A percentile compares a stretch with the other conserved stretches of the same genome.
These are phyloP conservation scores for Menidia menidia DNA, from an alignment of 2,797 vertebrate genomes.

Conservation along the genomic window DNA sequence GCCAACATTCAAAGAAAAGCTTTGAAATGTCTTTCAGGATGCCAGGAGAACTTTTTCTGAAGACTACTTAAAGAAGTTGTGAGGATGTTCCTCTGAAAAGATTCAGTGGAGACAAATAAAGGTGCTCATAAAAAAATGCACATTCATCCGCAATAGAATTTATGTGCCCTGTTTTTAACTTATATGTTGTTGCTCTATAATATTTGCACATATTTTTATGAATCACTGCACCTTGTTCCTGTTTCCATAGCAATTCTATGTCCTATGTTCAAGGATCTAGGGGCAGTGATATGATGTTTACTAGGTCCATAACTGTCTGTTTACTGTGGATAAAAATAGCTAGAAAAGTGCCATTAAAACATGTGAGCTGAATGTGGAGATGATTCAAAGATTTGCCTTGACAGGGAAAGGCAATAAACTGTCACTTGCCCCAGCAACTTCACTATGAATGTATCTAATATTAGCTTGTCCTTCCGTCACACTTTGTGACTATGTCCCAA, in stretches of 20 bases:
- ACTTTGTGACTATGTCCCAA: conserved; percentile 48
- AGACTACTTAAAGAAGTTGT: no score
- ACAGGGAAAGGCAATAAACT: conserved; percentile 20
- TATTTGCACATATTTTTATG: not conserved
- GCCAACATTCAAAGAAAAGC: not conserved
- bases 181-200: not conserved
- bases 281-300: not conserved
- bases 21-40: not conserved
- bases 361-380: not conserved
- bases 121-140: no score
- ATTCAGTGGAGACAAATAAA: no score
- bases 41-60: no score
- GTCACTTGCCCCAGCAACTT: conserved; percentile 32
- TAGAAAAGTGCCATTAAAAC: no score
- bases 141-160: not conserved
- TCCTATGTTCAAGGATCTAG: not conserved
- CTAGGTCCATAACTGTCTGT: not conserved
- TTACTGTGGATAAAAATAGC: not conserved
- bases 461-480: conserved; percentile 72
- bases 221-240: not conserved
- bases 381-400: conserved; percentile 16
- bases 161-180: not conserved
- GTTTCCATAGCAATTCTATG: not conserved
- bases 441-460: conserved; percentile 63
- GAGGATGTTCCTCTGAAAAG: no score